Base-by-base conservation (phyloP, 2,113 vertebrate species). In the Ptilorrhoa leucosticta region DNA sequence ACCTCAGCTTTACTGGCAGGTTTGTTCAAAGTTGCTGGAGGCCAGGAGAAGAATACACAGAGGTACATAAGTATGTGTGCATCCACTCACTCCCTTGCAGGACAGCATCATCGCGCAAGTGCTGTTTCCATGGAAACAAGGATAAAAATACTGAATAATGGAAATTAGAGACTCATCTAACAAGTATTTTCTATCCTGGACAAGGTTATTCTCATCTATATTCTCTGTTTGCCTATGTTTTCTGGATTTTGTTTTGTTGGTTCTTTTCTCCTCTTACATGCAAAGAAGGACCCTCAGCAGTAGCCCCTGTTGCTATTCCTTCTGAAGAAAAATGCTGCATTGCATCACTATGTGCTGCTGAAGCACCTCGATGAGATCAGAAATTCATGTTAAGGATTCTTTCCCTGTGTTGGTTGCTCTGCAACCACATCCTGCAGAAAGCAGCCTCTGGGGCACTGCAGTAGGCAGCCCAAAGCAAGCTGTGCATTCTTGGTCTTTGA, bases 111-210 rank as follows among this genome's bases (percentile, higher is more conserved):
- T 44, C 0, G 7, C 70, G 76, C 51, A 87, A 96, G 86, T 87
- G 44, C 68, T 71, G 96, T 97, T 97, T 94, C 96, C 57, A 94
- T 97, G 93, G 96, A 89, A 96, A 97, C 95, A 83, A 87, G 72
- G 60, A 88, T 92, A 95, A 96, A 94, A 96, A 83, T 90, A 94
- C 80, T 42, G 93, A 95, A 89, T 93, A 78, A 93, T 89, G 47
- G 90, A 94, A 87, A 95, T 93, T 87, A 93, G 57, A 87, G 37
- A 48, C 40, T 86, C 7, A 1, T 92, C 69, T 87, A 92, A 94
- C 77, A 92, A 83, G 57, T 79, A 35, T 87, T 96, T 95, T 87
- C 48, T 81, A 14, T 58, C 54, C 48, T 87, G 77, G 24, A 70
- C 77, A 79, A 94, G 86, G 79, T 95, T 92, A 77, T 94, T 86